Conservation (phyloP, 2,797 vertebrate species). For the Protonibea diacanthus region DNA sequence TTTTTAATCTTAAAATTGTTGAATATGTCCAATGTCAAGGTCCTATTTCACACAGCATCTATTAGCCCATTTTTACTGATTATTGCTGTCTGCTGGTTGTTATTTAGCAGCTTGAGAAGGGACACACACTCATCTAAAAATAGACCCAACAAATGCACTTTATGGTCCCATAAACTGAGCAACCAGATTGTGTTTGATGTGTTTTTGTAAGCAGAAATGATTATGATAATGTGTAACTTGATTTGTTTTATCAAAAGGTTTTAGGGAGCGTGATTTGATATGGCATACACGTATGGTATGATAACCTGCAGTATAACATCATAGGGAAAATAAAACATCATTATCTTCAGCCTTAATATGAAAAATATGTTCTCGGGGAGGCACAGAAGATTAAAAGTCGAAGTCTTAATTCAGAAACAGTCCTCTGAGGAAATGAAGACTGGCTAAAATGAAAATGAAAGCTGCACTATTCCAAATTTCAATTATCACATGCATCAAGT, state of each 20-base stretch:
- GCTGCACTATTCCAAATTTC: no score
- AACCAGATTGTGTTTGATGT: slow-evolving; percentile 8
- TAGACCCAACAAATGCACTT: not conserved
- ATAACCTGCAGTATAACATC: no score
- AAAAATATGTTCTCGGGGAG: no score
- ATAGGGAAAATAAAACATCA: no score
- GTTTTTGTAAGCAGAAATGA: not conserved
- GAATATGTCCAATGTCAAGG: slow-evolving; percentile 24
- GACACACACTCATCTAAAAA: slow-evolving; percentile 3
- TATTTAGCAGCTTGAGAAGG: slow-evolving; percentile 43
- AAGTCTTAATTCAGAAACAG: no score
- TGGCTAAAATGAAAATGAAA: no score
- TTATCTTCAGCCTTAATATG: no score
- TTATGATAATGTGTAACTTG: not conserved
- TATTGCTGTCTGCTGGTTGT: slow-evolving; percentile 46
- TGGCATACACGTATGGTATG: no score
- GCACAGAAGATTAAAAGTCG: no score
- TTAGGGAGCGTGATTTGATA: no score
- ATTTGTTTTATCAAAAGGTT: not conserved
- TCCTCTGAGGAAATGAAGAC: no score
- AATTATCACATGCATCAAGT: no score
- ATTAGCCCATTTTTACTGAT: slow-evolving; percentile 62
- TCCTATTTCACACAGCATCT: slow-evolving; percentile 33
- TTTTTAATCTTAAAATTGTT: slow-evolving; percentile 23
- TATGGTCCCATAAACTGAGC: not conserved